These are phyloP conservation scores for Isaurus tuberculatus DNA, from an alignment of 92 coral and sea anemone species.

Conservation along the genomic window DNA sequence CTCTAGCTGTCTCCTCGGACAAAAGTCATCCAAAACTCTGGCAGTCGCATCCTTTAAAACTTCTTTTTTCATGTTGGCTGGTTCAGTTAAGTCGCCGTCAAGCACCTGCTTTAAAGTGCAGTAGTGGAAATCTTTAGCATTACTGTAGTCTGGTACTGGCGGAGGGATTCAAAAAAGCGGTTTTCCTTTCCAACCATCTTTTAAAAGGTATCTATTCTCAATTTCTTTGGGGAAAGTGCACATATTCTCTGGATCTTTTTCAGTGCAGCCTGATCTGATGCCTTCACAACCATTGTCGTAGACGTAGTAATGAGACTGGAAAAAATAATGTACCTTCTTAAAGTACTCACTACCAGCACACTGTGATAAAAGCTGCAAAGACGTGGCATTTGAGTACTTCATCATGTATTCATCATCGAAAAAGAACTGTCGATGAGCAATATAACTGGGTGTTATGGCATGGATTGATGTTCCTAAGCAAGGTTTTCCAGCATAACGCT, in stretches of 20 bases:
- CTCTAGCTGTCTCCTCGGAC: constrained; percentile 54
- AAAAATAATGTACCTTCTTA: neutral
- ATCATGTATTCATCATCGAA: constrained; percentile 55
- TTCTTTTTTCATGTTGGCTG: constrained; percentile 16
- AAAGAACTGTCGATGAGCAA: constrained; percentile 24
- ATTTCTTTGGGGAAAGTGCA: too few species aligned
- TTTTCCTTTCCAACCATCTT: constrained; percentile 51
- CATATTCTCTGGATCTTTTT: too few species aligned
- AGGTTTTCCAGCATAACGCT: constrained; percentile 32
- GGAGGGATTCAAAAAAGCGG: constrained; percentile 49
- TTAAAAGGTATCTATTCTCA: constrained; percentile 34
- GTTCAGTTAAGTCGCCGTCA: constrained; percentile 39
- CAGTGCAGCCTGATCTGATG: constrained; percentile 42
- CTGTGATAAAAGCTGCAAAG: neutral
- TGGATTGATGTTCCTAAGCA: constrained; percentile 39
- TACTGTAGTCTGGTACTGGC: constrained; percentile 48
- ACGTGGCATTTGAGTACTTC: constrained; percentile 24
- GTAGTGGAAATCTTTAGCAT: constrained; percentile 51
- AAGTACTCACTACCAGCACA: neutral
- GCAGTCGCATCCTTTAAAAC: constrained; percentile 18
- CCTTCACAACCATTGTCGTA: constrained; percentile 60
- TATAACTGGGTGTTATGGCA: neutral
- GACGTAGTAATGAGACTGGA: constrained; percentile 31
- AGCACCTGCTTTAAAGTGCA: constrained; percentile 7
- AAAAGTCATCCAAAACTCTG: constrained; percentile 21